Evolutionary conservation across 2,888 invertebrate species (phyloP), one percentile per base, ranked within the genome.

Genomic region (Ecliptopera silaceata): DNA sequence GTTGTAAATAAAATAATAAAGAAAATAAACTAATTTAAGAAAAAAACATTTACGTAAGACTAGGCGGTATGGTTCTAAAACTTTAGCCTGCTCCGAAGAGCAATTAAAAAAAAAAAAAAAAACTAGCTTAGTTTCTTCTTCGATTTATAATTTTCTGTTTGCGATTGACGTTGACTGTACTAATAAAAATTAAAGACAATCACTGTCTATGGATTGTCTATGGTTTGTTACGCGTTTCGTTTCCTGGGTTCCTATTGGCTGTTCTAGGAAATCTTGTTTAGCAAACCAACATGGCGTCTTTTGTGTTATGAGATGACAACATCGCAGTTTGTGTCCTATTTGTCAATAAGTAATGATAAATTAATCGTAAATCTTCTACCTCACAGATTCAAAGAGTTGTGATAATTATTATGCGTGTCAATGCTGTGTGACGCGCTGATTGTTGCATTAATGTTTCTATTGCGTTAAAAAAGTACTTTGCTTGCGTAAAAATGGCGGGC

Each of bases 251-350:
- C 58, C 61, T 48, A 67, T 69, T 69, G 64, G 64, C 53, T 57
- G 52, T 52, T 48, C 8, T 26, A 8, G 20, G 34, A 52, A 42
- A 53, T 32, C 51, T 51, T 55, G 46, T 44, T 42, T 84, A 55
- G 52, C 47, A 44, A 80, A 75, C 84, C 89, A 91, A 91, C 86
- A 91, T 91, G 91, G 91, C 91, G 91, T 83, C 84, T 81, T 79
- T 86, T 79, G 86, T 90, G 88, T 90, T 90, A 84, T 88, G 86
- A 88, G 88, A 90, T 91, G 91, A 92, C 91, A 92, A 91, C 91
- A 91, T 91, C 88, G 88, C 85, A 91, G 82, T 89, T 90, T 86
- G 88, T 87, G 86, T 80, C 77, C 79, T 80, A 84, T 81, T 88
- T 87, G 84, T 88, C 84, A 82, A 79, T 77, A 71, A 61, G 74